Base-by-base conservation (phyloP, 2,888 invertebrate species). In the Andrena dorsata region DNA sequence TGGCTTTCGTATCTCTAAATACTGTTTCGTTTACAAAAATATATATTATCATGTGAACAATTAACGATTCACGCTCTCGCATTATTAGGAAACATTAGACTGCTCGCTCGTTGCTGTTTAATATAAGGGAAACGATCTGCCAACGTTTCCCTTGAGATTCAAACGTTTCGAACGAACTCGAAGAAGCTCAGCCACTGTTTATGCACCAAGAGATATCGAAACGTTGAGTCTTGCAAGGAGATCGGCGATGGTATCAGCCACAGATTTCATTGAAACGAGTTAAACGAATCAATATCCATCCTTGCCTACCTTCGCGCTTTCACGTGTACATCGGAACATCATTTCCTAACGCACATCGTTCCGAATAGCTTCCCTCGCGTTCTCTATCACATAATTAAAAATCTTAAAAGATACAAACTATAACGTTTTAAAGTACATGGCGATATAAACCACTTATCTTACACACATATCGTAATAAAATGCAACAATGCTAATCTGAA, bases 61-160 rank as follows among this genome's bases (percentile, higher is more conserved):
- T 66, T 20, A 53, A 64, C 10, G 53, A 49, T 10, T 47, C 6
- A 6, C 16, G 30, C n/a, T 28, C 23, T 64, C 6, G 30, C 30
- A 30, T 30, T 0, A n/a, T 71, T 64, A 51, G n/a, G 30, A 58
- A 47, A 79, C 20, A 51, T 41, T 13, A n/a, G n/a, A n/a, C 28
- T 32, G 23, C 28, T 8, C n/a, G 51, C 20, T 49, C 10, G 32
- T 23, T 49, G 49, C 47, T 47, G 35, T 47, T 61, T 58, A 20
- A 23, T 8, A 58, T 28, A 28, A 49, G 20, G 41, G 58, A 68
- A 69, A 66, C 35, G 7, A 66, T 13, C 0, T 32, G 13, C 8
- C 8, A 5, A 53, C 16, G 53, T 23, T 66, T 71, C 66, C 61
- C 71, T 69, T 73, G 73, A 81, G 79, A 81, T 81, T 81, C 81